These are phyloP conservation scores for Acrossocheilus wenchowensis DNA, from an alignment of 2,797 vertebrate species.

Conservation along the genomic window DNA sequence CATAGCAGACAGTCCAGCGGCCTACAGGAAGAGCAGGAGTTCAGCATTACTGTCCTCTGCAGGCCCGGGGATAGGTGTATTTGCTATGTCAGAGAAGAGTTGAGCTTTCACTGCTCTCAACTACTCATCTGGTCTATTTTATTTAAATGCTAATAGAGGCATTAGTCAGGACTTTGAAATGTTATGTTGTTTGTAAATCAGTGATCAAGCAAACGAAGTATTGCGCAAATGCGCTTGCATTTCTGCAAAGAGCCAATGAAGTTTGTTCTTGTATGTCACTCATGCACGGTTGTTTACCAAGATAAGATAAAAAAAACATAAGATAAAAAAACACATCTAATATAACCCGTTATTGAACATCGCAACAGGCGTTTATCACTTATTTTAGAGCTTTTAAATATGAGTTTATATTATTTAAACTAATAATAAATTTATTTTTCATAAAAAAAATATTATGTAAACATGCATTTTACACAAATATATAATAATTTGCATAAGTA, in stretches of 20 bases:
- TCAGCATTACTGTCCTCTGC: constrained; percentile 25
- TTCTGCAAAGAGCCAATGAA: neutral
- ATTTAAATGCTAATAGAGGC: neutral
- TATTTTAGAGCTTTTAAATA: neutral
- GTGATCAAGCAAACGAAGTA: neutral
- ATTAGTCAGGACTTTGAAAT: constrained; percentile 15
- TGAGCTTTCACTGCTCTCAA: neutral
- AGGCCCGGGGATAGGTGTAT: constrained; percentile 10
- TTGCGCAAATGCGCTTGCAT: neutral
- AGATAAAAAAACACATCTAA: neutral
- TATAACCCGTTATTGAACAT: neutral
- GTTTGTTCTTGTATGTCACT: neutral
- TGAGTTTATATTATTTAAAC: neutral
- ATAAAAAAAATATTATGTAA: neutral
- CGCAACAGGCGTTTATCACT: neutral
- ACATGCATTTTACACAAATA: neutral
- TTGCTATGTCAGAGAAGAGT: constrained; percentile 25
- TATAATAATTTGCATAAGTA: neutral
- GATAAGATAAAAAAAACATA: neutral
- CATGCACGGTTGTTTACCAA: neutral
- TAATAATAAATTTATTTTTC: neutral
- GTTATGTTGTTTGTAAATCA: neutral
- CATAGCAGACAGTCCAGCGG: constrained; percentile 27
- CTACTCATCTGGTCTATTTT: neutral
- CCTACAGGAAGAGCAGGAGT: constrained; percentile 31